These are phyloP conservation scores for Amaurobius ferox DNA, from an alignment of 2,888 invertebrate genomes.

Conservation along the genomic window DNA sequence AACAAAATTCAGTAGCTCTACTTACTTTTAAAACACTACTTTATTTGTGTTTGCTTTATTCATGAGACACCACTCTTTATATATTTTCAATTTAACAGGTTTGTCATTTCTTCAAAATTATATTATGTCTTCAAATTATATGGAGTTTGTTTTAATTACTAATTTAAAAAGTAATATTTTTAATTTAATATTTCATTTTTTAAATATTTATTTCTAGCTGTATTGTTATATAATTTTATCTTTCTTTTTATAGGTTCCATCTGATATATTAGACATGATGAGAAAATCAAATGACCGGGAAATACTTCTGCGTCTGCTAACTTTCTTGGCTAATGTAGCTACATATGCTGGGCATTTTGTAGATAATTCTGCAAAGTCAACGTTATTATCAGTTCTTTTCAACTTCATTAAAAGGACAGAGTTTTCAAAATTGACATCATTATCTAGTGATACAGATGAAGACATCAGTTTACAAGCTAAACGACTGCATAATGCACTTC, in stretches of 20 bases:
- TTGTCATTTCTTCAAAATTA: too few species aligned
- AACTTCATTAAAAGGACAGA: slow-evolving; percentile 42
- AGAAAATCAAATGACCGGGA: slow-evolving; percentile 78
- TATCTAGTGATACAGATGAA: slow-evolving; percentile 55
- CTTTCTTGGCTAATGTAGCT: slow-evolving; percentile 80
- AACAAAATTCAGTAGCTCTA: too few species aligned
- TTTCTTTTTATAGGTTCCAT: slow-evolving; percentile 77
- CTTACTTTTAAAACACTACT: too few species aligned
- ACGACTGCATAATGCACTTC: slow-evolving; percentile 52
- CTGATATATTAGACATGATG: slow-evolving; percentile 78
- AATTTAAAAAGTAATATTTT: too few species aligned
- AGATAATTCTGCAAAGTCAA: slow-evolving; percentile 73
- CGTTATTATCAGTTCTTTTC: slow-evolving; percentile 80
- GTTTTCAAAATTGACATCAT: slow-evolving; percentile 33
- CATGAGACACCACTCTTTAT: too few species aligned
- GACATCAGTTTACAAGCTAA: slow-evolving; percentile 67
- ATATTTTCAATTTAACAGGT: too few species aligned
- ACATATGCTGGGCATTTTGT: slow-evolving; percentile 77
- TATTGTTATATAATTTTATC: too few species aligned
- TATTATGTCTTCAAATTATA: too few species aligned
- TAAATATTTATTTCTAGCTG: too few species aligned
- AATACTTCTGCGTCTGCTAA: slow-evolving; percentile 79
- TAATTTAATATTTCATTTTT: too few species aligned
- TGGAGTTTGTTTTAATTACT: too few species aligned
- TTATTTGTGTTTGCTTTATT: too few species aligned